Evolutionary conservation across 2,797 vertebrate species (phyloP).

Genomic region (Eurystomus glaucurus): DNA sequence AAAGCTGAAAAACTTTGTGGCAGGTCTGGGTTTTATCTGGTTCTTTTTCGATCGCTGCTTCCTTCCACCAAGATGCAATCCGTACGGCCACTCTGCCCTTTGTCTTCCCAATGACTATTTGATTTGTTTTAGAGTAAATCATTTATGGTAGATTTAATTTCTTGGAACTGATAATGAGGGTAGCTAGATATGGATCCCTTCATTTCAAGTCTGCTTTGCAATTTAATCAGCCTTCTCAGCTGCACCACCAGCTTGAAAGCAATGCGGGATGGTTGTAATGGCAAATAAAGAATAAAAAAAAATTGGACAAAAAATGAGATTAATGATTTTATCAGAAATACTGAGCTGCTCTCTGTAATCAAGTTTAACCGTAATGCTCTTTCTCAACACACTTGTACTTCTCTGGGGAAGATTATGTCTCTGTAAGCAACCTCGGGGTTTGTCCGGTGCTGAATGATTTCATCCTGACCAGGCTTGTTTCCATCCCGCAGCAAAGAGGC

Average conservation of each 20-base stretch:
- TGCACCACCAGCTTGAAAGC: not conserved
- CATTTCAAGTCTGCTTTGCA: constrained; percentile 36
- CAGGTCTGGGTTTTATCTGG: not conserved
- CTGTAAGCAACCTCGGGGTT: not conserved
- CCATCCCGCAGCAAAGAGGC: not conserved
- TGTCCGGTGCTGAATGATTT: not conserved
- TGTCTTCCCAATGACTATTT: not conserved
- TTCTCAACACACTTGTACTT: not conserved
- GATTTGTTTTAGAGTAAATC: not conserved
- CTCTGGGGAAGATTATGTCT: not conserved
- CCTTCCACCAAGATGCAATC: not conserved
- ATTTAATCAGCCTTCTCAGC: constrained; percentile 51
- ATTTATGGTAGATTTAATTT: constrained; percentile 38
- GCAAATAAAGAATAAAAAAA: not conserved
- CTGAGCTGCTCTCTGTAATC: not conserved
- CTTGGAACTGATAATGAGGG: constrained; percentile 52
- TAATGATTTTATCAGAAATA: constrained; percentile 26
- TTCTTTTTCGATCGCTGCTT: not conserved
- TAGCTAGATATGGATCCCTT: constrained; percentile 49
- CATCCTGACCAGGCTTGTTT: not conserved
- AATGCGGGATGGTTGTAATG: not conserved
- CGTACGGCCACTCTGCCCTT: not conserved
- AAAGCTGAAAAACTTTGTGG: not conserved
- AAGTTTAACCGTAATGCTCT: not conserved
- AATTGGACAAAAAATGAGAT: constrained; percentile 12